Base-by-base conservation (phyloP, 2,888 invertebrate species). In the Cosmopolites sordidus region DNA sequence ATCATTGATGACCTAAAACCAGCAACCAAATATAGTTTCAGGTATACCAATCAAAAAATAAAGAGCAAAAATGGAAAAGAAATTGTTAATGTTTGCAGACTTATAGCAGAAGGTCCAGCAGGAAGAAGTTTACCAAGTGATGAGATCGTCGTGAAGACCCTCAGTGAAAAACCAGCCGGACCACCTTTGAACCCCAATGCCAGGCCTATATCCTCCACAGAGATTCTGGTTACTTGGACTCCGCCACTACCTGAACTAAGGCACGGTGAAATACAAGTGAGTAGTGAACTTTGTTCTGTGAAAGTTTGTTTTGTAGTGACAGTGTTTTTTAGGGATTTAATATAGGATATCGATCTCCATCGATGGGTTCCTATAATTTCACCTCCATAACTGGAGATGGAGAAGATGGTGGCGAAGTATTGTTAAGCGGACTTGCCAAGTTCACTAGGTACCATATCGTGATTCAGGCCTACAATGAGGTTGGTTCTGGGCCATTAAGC, bases 71-170 rank as follows among this genome's bases (percentile, higher is more conserved):
- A n/a, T 14, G 14, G 6, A 37, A 8, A 6, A 37, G 14, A 16
- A 16, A 9, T 40, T 1, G 6, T n/a, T n/a, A n/a, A n/a, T n/a
- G n/a, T 30, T 40, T 46, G 16, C 38, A 51, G 56, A 18, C 82
- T 89, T 2, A 78, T 86, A 47, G 87, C 88, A 1, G 86, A 86
- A 69, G 88, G 88, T 3, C 83, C 84, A 3, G 85, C 85, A 0
- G 87, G 88, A 0, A 79, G 81, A 64, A 86, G 87, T 66, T 74
- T 77, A 1, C 84, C 84, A 1, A 84, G 84, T 56, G 76, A 79
- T 29, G 85, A 84, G 60, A 70, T 86, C 16, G 65, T 77, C 8
- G 78, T 86, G 1, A 78, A 79, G 63, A 86, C 86, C 0, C 83
- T 86, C 62, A 84, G 86, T 0, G 84, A 86, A 69, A 74, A 83